A percentile compares a stretch with the other conserved stretches of the same genome.
phyloP scores from a whole-genome alignment of 2,888 invertebrate species.

The Xestia xanthographa region DNA sequence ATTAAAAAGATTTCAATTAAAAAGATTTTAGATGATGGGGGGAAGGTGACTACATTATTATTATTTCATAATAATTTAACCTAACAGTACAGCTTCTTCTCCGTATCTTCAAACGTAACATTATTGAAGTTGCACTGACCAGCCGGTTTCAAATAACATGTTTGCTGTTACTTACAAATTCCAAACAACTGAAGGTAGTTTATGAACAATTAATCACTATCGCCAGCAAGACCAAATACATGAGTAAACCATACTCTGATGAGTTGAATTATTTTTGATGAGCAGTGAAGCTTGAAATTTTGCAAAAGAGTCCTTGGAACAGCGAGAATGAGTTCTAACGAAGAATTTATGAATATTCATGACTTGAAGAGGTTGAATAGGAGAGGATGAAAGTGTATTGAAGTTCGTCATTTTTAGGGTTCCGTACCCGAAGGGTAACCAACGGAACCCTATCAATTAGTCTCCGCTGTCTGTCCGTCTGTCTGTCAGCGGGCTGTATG shows the following conservation, averaged over 20 bases:
- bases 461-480: too few species aligned
- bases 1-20: too few species aligned
- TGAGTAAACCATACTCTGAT: constrained; percentile 32
- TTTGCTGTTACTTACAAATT: background rate
- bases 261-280: constrained; percentile 7
- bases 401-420: background rate
- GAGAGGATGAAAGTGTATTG: background rate
- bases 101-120: background rate
- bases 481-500: too few species aligned
- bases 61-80: background rate
- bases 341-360: constrained; percentile 11
- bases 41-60: too few species aligned
- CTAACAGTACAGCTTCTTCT: background rate
- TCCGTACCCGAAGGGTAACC: too few species aligned
- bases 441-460: too few species aligned
- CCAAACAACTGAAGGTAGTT: constrained; percentile 43
- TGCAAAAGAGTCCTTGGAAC: background rate
- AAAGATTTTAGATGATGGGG: too few species aligned
- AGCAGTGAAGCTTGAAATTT: constrained; percentile 1
- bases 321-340: constrained; percentile 1
- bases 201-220: constrained; percentile 51
- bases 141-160: constrained; percentile 15
- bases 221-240: constrained; percentile 54
- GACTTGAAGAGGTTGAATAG: background rate
- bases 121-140: background rate